Conservation (phyloP, 1,140 invertebrate species). For the Brachionus calyciflorus region DNA sequence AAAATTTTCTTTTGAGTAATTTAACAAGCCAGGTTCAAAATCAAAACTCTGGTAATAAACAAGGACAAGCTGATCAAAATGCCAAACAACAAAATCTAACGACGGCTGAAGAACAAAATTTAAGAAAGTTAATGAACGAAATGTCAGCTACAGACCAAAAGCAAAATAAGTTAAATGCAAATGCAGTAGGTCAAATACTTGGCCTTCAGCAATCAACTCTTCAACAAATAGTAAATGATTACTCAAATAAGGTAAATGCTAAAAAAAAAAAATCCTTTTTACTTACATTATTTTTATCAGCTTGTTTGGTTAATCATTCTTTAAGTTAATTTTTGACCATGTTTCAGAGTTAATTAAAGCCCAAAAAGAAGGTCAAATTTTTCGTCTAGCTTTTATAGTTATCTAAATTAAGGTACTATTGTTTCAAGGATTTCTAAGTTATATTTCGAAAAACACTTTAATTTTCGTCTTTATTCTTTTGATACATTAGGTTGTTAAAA, state of each 20-base stretch:
- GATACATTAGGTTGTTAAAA: no score
- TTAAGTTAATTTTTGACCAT: no score
- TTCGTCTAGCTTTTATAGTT: no score
- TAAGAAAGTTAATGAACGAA: slow-evolving; percentile 31
- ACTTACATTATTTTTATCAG: slow-evolving; percentile 51
- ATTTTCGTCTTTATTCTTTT: no score
- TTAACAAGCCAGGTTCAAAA: not conserved
- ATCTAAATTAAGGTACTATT: no score
- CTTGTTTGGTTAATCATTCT: no score
- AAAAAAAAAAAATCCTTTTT: no score
- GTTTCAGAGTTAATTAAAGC: no score
- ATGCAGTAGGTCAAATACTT: slow-evolving; percentile 60
- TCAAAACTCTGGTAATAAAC: slow-evolving; percentile 52
- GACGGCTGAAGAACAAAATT: not conserved
- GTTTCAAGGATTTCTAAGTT: no score
- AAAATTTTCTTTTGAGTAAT: not conserved
- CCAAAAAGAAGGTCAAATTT: no score
- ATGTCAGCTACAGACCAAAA: not conserved
- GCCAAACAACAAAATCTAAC: slow-evolving; percentile 36
- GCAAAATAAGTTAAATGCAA: slow-evolving; percentile 59
- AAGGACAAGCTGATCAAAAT: slow-evolving; percentile 49
- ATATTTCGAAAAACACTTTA: no score
- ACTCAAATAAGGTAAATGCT: slow-evolving; percentile 57
- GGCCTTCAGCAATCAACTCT: slow-evolving; percentile 61
- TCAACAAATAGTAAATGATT: slow-evolving; percentile 60